phyloP scores from a whole-genome alignment of 35 echinoderm and acorn worm genomes.

The Holothuria glaberrima region DNA sequence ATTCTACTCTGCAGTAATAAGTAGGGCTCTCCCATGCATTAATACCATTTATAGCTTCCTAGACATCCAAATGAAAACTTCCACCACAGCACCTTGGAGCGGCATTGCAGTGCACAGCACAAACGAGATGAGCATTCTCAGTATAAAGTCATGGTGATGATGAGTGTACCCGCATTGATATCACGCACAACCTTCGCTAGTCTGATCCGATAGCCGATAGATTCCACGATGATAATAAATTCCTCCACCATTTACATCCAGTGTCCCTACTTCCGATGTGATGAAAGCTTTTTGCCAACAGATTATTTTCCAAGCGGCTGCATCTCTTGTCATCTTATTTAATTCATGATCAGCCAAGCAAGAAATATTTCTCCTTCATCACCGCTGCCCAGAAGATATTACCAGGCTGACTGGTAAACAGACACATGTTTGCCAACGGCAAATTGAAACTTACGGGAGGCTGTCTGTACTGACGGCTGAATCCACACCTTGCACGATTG shows the following conservation, averaged over 20 bases:
- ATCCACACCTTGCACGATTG: neutral
- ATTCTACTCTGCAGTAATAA: too few relatives aligned
- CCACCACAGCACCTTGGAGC: too few relatives aligned
- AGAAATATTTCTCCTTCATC: conserved; percentile 48
- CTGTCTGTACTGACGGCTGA: neutral
- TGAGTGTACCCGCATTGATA: too few relatives aligned
- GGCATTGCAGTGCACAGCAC: too few relatives aligned
- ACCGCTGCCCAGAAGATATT: conserved; percentile 40
- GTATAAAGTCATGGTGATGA: too few relatives aligned
- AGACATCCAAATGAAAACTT: too few relatives aligned
- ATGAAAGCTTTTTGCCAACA: conserved; percentile 53
- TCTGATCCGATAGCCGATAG: too few relatives aligned
- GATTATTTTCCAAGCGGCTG: conserved; percentile 55
- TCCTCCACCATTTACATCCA: conserved; percentile 30
- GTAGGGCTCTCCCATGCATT: too few relatives aligned
- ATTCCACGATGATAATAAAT: conserved; percentile 35
- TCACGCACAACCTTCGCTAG: too few relatives aligned
- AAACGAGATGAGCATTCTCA: too few relatives aligned
- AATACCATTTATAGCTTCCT: too few relatives aligned
- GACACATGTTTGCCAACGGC: conserved; percentile 59
- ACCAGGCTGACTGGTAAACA: conserved; percentile 33
- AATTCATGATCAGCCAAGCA: conserved; percentile 49
- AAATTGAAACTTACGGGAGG: conserved; percentile 5
- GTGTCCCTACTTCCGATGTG: conserved; percentile 23
- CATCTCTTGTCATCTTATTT: conserved; percentile 59